Evolutionary conservation across 2,888 invertebrate species (phyloP).

Genomic region (Melipona bicolor): DNA sequence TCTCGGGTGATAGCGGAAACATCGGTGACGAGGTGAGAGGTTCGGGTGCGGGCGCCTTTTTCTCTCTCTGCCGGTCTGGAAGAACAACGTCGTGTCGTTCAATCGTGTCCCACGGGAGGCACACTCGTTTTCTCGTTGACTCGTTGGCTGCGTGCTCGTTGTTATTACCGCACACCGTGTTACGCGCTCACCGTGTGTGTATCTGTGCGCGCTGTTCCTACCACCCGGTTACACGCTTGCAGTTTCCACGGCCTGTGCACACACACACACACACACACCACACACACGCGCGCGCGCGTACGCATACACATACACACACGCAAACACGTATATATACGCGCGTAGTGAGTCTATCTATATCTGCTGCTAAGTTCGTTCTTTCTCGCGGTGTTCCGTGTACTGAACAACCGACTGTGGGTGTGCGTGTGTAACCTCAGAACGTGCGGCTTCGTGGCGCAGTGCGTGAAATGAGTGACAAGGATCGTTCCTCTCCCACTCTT

Average conservation of each 20-base stretch:
- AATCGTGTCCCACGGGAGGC: conserved; percentile 67
- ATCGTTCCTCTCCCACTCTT: conserved; percentile 94
- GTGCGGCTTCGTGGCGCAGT: conserved; percentile 78
- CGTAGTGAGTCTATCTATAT: conserved; percentile 40
- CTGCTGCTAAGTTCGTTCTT: conserved; percentile 21
- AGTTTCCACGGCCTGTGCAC: conserved; percentile 4
- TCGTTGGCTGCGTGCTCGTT: conserved; percentile 31
- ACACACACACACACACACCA: conserved; percentile 27
- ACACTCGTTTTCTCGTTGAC: conserved; percentile 53
- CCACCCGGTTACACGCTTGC: conserved; percentile 6
- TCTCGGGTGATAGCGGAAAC: conserved; percentile 67
- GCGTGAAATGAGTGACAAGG: conserved; percentile 95
- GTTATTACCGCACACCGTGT: conserved; percentile 34
- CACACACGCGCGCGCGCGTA: conserved; percentile 25
- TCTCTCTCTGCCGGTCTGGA: conserved; percentile 75
- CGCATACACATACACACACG: conserved; percentile 26
- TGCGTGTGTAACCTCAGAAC: conserved; percentile 65
- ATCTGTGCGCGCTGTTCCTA: conserved; percentile 47
- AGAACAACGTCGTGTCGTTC: conserved; percentile 70
- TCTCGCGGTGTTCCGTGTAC: conserved; percentile 54
- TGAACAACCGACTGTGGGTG: conserved; percentile 60
- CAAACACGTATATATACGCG: conserved; percentile 28
- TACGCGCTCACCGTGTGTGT: conserved; percentile 10
- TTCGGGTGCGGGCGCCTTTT: conserved; percentile 77
- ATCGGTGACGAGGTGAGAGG: conserved; percentile 73